Evolutionary conservation across 2,888 invertebrate genomes (phyloP).

Genomic region (Alloplasta piceator): DNA sequence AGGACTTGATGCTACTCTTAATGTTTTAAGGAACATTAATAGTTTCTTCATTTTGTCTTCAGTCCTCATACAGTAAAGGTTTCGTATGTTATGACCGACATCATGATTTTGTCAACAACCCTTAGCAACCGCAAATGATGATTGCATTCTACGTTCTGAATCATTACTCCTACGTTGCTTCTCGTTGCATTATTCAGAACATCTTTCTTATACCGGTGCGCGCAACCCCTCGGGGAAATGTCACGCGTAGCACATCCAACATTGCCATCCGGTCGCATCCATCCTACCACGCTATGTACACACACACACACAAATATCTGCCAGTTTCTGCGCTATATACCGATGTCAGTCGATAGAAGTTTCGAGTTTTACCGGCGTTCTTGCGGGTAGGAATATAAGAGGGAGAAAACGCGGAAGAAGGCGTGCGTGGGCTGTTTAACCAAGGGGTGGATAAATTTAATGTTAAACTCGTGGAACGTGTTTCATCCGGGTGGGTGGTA

Average conservation of each 20-base stretch:
- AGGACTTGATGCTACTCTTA: too few species aligned
- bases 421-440: slow-evolving; percentile 80
- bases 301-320: slow-evolving; percentile 17
- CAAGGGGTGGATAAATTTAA: slow-evolving; percentile 81
- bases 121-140: too few species aligned
- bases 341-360: slow-evolving; percentile 63
- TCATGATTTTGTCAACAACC: too few species aligned
- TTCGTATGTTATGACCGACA: too few species aligned
- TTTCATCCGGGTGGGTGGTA: slow-evolving; percentile 80
- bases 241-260: slow-evolving; percentile 61
- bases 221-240: slow-evolving; percentile 53
- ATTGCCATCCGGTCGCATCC: slow-evolving; percentile 45
- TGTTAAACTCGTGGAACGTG: slow-evolving; percentile 87
- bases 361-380: slow-evolving; percentile 64
- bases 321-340: slow-evolving; percentile 27
- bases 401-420: slow-evolving; percentile 69
- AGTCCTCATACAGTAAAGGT: too few species aligned
- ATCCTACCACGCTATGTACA: background rate
- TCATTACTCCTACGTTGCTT: slow-evolving; percentile 63
- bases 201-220: slow-evolving; percentile 53
- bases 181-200: slow-evolving; percentile 61
- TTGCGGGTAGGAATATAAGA: slow-evolving; percentile 60
- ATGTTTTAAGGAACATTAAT: too few species aligned
- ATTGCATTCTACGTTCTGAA: slow-evolving; percentile 18
- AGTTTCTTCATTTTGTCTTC: too few species aligned